Percentiles rank a stretch among this genome's conserved stretches.
These are phyloP conservation scores for Myrmecobius fasciatus DNA, from an alignment of 2,113 vertebrate genomes.

Conservation along the genomic window DNA sequence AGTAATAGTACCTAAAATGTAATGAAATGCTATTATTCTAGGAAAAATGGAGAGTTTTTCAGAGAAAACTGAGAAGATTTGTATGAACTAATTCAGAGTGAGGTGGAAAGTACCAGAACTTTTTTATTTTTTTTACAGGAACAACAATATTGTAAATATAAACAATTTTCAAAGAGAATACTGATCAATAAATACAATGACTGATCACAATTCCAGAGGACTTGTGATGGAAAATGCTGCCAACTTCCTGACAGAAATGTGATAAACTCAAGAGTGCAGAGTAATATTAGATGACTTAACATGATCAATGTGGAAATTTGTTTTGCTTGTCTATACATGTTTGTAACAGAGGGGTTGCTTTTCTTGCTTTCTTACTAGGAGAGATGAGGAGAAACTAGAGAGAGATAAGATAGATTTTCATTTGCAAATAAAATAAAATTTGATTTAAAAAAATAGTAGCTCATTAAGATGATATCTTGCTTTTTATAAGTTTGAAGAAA, in stretches of 20 bases:
- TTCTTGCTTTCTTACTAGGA: background rate
- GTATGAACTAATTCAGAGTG: background rate
- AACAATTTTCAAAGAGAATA: background rate
- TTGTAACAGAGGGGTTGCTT: background rate
- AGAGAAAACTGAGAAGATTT: background rate
- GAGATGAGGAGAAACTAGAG: background rate
- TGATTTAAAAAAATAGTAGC: background rate
- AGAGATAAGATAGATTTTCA: background rate
- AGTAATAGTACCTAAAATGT: background rate
- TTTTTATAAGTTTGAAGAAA: background rate
- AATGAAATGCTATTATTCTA: background rate
- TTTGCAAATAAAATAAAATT: background rate
- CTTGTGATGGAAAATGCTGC: background rate
- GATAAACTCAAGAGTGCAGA: background rate
- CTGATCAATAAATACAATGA: background rate
- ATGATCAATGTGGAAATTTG: background rate
- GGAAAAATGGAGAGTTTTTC: background rate
- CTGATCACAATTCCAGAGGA: background rate
- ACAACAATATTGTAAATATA: background rate
- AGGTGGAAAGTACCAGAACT: background rate
- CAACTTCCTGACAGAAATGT: background rate
- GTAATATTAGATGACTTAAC: background rate
- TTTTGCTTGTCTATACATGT: background rate
- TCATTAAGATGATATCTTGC: background rate
- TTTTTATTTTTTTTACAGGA: background rate